Evolutionary conservation across 2,113 vertebrate genomes (phyloP).

Genomic region (Nibea albiflora): DNA sequence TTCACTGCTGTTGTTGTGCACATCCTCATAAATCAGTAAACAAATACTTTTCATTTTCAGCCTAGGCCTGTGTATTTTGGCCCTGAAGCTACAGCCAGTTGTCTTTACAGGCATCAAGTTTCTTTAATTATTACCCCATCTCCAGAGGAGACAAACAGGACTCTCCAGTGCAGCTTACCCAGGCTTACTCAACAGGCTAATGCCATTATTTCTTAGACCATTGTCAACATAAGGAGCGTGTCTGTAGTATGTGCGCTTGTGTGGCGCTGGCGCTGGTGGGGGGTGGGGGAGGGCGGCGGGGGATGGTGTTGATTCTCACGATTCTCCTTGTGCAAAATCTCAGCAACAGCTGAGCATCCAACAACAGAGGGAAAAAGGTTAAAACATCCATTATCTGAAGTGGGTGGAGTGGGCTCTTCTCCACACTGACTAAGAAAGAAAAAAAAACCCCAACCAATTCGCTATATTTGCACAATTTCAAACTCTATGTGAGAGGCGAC

Average conservation of each 20-base stretch:
- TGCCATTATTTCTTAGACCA: neutral
- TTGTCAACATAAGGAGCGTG: neutral
- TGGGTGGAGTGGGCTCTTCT: constrained; percentile 42
- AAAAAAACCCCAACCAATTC: neutral
- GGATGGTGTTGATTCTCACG: constrained; percentile 10
- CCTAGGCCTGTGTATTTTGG: neutral
- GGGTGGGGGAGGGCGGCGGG: neutral
- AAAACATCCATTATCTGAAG: constrained; percentile 39
- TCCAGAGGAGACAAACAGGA: neutral
- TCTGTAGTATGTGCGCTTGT: constrained; percentile 7
- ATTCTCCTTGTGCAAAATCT: constrained; percentile 18
- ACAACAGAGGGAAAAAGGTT: constrained; percentile 12
- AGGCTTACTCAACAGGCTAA: constrained; percentile 49
- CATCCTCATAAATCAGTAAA: constrained; percentile 11
- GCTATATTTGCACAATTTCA: constrained; percentile 16
- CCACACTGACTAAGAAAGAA: neutral
- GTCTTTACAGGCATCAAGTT: constrained; percentile 3
- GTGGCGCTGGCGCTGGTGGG: neutral
- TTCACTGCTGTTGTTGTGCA: constrained; percentile 18
- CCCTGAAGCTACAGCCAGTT: neutral
- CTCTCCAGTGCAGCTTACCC: neutral
- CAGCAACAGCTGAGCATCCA: constrained; percentile 19
- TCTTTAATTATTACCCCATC: neutral
- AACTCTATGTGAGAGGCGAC: constrained; percentile 47
- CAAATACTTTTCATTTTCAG: neutral